These are phyloP conservation scores for Melanerpes formicivorus DNA, from an alignment of 2,113 vertebrate species.

Conservation along the genomic window DNA sequence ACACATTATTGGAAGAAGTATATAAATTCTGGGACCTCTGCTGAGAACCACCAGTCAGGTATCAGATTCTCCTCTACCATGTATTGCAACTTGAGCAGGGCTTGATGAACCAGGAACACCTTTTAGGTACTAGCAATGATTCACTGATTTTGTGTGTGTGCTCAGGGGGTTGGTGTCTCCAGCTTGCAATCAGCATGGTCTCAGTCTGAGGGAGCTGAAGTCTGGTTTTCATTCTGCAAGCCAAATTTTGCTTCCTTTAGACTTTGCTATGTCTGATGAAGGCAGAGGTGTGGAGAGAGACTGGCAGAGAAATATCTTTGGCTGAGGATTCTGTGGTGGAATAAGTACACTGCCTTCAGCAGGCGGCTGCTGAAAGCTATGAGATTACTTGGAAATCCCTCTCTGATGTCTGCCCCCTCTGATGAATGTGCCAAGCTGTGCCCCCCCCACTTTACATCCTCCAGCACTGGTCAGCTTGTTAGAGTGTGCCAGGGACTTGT, in stretches of 20 bases:
- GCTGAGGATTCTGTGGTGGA: background rate
- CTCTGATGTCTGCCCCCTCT: background rate
- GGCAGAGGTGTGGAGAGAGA: background rate
- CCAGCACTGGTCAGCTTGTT: background rate
- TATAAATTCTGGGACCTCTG: background rate
- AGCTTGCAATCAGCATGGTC: background rate
- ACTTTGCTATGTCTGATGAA: background rate
- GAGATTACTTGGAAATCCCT: background rate
- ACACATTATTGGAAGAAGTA: background rate
- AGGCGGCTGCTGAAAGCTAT: background rate
- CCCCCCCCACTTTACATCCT: fast-evolving
- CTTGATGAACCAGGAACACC: background rate
- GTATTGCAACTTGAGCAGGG: background rate
- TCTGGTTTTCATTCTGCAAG: background rate
- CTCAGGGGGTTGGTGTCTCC: background rate
- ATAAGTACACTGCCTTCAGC: background rate
- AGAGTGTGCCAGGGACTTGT: background rate
- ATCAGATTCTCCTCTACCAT: background rate
- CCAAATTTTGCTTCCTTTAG: background rate
- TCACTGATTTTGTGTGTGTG: fast-evolving
- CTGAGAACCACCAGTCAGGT: background rate
- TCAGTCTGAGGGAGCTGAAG: background rate
- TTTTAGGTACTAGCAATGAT: background rate
- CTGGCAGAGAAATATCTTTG: background rate
- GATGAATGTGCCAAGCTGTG: background rate